phyloP scores from a whole-genome alignment of 2,888 invertebrate species.

The Linyphia triangularis region DNA sequence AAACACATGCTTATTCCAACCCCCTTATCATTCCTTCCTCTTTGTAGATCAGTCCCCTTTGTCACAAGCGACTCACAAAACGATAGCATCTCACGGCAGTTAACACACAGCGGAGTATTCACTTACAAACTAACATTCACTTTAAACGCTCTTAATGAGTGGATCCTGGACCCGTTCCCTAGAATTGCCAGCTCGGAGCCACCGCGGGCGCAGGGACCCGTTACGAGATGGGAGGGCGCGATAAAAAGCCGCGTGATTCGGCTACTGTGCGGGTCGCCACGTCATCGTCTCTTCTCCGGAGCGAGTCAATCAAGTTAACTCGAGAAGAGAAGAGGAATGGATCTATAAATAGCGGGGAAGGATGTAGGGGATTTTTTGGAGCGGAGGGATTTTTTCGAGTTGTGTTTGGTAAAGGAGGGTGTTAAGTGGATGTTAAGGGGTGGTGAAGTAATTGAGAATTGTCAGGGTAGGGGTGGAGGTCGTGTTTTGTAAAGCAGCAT shows the following conservation, averaged over 20 bases:
- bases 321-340: conserved; percentile 16
- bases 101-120: neutral
- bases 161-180: conserved; percentile 26
- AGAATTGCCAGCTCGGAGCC: neutral
- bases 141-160: conserved; percentile 69
- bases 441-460: conserved; percentile 26
- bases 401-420: conserved; percentile 29
- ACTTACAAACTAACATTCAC: conserved; percentile 36
- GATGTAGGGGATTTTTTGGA: neutral
- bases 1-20: neutral
- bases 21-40: neutral
- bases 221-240: conserved; percentile 44
- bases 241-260: conserved; percentile 19
- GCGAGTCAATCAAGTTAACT: conserved; percentile 32
- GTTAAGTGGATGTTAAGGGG: conserved; percentile 54
- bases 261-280: conserved; percentile 34
- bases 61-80: conserved; percentile 3
- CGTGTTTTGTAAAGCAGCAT: neutral
- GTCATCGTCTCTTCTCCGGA: neutral
- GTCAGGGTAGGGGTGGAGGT: neutral
- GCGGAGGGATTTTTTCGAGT: neutral
- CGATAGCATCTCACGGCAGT: conserved; percentile 11
- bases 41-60: conserved; percentile 8
- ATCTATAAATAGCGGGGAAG: conserved; percentile 52
- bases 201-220: conserved; percentile 31